Conservation (phyloP, 2,113 vertebrate genomes). For the Boulengeromyrus knoepffleri region DNA sequence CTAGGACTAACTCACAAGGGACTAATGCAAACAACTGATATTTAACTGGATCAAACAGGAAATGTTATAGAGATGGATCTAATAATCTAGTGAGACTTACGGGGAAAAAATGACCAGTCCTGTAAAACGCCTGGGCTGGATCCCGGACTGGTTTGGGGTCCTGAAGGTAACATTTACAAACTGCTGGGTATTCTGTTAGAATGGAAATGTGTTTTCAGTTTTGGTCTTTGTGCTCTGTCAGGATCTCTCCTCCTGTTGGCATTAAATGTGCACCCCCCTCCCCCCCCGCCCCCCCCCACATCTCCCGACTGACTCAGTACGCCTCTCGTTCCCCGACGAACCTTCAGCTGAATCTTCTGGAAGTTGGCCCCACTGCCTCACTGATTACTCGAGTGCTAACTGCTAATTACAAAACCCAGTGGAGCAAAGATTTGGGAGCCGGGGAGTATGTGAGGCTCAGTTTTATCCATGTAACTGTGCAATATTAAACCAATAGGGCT, state of each 20-base stretch:
- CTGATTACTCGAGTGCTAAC: not conserved
- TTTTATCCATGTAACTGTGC: not conserved
- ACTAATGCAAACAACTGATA: not conserved
- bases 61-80: not conserved
- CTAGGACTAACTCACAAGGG: not conserved
- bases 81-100: not conserved
- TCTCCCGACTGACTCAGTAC: not conserved
- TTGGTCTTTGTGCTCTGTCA: not conserved
- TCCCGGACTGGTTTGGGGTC: not conserved
- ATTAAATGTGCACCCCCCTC: not conserved
- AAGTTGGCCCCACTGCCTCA: not conserved
- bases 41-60: not conserved
- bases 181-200: not conserved
- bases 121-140: not conserved
- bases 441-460: not conserved
- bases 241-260: not conserved
- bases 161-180: not conserved
- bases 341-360: not conserved
- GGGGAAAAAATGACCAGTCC: not conserved
- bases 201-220: not conserved
- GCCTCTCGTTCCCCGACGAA: not conserved
- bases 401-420: constrained; percentile 4
- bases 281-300: not conserved
- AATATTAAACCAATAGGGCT: not conserved
- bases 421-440: not conserved